A percentile compares a stretch with the other conserved stretches of the same genome.
Conservation (phyloP, 2,888 invertebrate species). For the Acanthosepion lycidas region DNA sequence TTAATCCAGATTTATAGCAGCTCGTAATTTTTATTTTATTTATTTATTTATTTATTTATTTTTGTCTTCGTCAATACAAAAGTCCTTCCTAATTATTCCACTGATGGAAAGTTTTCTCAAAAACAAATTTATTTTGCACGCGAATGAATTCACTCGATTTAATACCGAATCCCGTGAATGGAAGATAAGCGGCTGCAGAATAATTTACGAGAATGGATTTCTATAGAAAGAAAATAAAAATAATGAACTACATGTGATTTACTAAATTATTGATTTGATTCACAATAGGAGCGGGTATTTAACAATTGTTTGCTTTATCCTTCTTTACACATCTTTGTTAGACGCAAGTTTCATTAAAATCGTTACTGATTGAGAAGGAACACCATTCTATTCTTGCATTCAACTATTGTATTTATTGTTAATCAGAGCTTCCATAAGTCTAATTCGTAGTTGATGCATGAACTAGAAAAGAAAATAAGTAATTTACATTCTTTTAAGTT, state of each 20-base stretch:
- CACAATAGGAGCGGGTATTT: neutral
- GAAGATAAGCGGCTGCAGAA: neutral
- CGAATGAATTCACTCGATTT: neutral
- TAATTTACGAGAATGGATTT: neutral
- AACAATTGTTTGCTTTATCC: neutral
- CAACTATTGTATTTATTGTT: neutral
- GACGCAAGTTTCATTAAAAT: neutral
- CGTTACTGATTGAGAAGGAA: neutral
- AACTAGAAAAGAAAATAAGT: neutral
- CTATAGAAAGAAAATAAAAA: neutral
- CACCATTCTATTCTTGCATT: neutral
- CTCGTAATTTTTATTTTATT: too few species aligned
- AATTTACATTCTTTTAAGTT: neutral
- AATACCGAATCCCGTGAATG: neutral
- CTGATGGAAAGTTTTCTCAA: neutral
- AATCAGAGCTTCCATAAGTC: neutral
- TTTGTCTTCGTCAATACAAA: neutral
- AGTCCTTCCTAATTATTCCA: neutral
- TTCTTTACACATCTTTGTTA: neutral
- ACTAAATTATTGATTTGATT: neutral
- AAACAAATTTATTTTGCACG: constrained; percentile 16
- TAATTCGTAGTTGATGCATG: neutral
- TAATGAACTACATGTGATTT: neutral
- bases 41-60: neutral
- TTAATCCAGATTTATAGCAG: too few species aligned